Evolutionary conservation across 2,113 vertebrate genomes (phyloP).

Genomic region (Bubo scandiacus): DNA sequence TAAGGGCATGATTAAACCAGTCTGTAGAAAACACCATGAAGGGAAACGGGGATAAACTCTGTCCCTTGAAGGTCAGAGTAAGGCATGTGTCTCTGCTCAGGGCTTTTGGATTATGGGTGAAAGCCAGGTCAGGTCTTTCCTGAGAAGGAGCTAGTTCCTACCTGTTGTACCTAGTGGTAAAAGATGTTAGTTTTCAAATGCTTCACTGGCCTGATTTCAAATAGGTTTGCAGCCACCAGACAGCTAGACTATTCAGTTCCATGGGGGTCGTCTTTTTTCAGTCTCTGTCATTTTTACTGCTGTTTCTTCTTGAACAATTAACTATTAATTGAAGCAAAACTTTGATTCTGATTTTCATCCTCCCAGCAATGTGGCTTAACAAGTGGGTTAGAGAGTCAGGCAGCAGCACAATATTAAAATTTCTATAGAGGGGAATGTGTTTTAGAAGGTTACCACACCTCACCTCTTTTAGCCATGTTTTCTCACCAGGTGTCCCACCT

Average conservation of each 20-base stretch:
- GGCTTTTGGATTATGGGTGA: neutral
- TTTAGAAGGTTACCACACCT: neutral
- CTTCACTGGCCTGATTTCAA: neutral
- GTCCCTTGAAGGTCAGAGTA: neutral
- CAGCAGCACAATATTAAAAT: neutral
- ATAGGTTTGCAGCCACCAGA: neutral
- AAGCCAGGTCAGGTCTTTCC: neutral
- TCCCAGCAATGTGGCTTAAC: neutral
- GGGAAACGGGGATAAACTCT: neutral
- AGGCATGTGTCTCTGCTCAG: neutral
- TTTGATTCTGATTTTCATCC: neutral
- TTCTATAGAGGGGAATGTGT: neutral
- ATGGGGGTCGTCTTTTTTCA: neutral
- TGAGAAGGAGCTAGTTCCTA: neutral
- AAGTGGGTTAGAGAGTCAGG: neutral
- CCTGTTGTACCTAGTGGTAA: neutral
- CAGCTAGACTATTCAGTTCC: neutral
- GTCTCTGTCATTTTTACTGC: neutral
- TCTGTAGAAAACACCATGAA: neutral
- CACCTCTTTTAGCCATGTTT: neutral
- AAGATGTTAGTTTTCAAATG: neutral
- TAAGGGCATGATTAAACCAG: neutral
- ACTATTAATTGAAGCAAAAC: conserved; percentile 5
- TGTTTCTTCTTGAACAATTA: conserved; percentile 17
- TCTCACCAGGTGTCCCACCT: neutral